Conservation (phyloP, 2,888 invertebrate species). For the Drosophila diplacantha region DNA sequence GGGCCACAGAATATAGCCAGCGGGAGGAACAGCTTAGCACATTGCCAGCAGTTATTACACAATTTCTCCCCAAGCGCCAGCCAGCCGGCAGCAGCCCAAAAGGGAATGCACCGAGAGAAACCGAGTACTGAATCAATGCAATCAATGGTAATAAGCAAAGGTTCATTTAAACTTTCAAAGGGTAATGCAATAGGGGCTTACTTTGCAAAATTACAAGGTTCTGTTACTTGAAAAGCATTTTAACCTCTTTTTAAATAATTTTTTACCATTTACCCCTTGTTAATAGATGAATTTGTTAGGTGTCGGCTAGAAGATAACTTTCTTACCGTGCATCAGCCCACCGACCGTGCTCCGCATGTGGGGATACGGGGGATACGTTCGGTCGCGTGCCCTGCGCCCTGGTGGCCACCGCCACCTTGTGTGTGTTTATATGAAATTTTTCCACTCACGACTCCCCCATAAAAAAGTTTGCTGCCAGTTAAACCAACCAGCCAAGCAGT, state of each 20-base stretch:
- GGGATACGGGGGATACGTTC: conserved; percentile 29
- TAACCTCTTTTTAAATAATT: background rate
- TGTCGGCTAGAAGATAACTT: background rate
- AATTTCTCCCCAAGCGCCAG: conserved; percentile 68
- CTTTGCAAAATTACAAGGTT: background rate
- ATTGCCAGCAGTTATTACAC: conserved; percentile 70
- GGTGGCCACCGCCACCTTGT: conserved; percentile 49
- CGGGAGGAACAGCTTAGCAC: conserved; percentile 63
- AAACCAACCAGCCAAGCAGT: conserved; percentile 56
- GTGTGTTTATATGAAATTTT: conserved; percentile 64
- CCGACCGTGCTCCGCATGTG: conserved; percentile 34
- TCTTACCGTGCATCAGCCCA: conserved; percentile 19
- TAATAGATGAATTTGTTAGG: background rate
- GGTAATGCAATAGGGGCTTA: background rate
- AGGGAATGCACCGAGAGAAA: conserved; percentile 17
- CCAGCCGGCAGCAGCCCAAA: conserved; percentile 42
- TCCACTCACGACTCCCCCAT: conserved; percentile 64
- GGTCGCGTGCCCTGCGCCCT: conserved; percentile 47
- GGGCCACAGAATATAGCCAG: conserved; percentile 29
- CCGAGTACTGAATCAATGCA: background rate
- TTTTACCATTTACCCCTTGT: no score
- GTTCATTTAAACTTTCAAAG: background rate
- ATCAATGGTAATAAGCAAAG: background rate
- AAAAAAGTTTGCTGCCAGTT: conserved; percentile 56
- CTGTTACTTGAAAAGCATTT: background rate